Evolutionary conservation across 2,113 vertebrate genomes (phyloP).

Genomic region (Chlamydotis undulata): DNA sequence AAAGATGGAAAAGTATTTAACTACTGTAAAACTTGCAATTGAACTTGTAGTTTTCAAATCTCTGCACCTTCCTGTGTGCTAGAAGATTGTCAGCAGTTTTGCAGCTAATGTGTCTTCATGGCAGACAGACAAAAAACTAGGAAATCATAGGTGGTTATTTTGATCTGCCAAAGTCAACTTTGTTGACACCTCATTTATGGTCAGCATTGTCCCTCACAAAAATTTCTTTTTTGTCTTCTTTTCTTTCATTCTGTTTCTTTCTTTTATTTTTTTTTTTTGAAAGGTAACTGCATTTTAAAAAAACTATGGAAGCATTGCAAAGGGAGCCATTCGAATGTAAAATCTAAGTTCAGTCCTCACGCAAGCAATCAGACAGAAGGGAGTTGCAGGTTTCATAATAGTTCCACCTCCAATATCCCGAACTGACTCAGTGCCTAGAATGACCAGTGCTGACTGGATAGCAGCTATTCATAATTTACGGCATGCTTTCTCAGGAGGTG

Average conservation of each 20-base stretch:
- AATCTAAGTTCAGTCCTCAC: not conserved
- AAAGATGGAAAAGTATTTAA: not conserved
- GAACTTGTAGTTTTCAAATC: not conserved
- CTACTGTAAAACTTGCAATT: not conserved
- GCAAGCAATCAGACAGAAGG: not conserved
- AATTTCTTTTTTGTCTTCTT: not conserved
- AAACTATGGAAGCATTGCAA: not conserved
- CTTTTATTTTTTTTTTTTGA: not conserved
- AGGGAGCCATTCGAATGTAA: not conserved
- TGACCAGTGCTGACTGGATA: not conserved
- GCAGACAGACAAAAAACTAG: not conserved
- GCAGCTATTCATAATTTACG: constrained; percentile 5
- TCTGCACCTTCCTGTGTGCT: not conserved
- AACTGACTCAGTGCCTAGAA: not conserved
- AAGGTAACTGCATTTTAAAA: not conserved
- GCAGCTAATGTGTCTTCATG: accelerated
- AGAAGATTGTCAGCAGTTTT: not conserved
- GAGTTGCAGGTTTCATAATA: not conserved
- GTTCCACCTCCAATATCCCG: not conserved
- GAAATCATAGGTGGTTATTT: not conserved
- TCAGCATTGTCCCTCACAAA: not conserved
- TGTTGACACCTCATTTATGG: not conserved
- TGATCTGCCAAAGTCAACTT: not conserved
- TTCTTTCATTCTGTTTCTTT: not conserved
- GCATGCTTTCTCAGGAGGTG: not conserved